Evolutionary conservation across 2,888 invertebrate genomes (phyloP).

Genomic region (Drosophila fulvimacula): DNA sequence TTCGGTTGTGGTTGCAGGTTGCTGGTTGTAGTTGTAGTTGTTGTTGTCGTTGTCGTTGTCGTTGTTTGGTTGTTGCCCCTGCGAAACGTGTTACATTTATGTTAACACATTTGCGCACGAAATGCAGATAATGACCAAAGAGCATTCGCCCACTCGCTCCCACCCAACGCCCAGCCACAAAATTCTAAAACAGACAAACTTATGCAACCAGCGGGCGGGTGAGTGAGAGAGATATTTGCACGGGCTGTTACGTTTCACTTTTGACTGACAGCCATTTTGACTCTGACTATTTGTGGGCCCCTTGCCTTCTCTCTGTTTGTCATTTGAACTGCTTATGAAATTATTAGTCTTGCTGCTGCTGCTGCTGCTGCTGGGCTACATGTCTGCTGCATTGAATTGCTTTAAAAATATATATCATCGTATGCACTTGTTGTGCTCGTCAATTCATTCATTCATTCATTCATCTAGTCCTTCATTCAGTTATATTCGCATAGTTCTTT

Average conservation of each 20-base stretch:
- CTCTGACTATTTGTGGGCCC: conserved; percentile 39
- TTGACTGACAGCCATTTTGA: conserved; percentile 76
- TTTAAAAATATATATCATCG: conserved; percentile 60
- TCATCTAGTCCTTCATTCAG: conserved; percentile 21
- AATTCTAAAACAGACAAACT: conserved; percentile 65
- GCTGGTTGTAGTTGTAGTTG: too few relatives aligned
- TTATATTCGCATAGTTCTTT: conserved; percentile 38
- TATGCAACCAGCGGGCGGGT: conserved; percentile 39
- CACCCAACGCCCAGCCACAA: conserved; percentile 52
- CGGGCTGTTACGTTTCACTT: conserved; percentile 65
- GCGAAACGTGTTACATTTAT: conserved; percentile 78
- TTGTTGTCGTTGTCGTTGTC: conserved; percentile 22
- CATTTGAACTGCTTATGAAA: conserved; percentile 75
- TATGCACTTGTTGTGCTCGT: conserved; percentile 48
- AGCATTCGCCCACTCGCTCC: conserved; percentile 29
- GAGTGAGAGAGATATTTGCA: conserved; percentile 15
- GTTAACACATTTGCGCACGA: conserved; percentile 76
- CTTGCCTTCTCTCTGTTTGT: conserved; percentile 24
- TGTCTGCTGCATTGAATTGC: conserved; percentile 63
- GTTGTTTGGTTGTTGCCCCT: conserved; percentile 59
- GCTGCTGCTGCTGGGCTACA: conserved; percentile 24
- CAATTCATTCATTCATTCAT: conserved; percentile 16
- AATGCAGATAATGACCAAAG: conserved; percentile 30
- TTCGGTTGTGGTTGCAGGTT: conserved; percentile 28
- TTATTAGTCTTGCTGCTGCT: conserved; percentile 57